These are phyloP conservation scores for Phaethon lepturus DNA, from an alignment of 2,113 vertebrate species.

Conservation along the genomic window DNA sequence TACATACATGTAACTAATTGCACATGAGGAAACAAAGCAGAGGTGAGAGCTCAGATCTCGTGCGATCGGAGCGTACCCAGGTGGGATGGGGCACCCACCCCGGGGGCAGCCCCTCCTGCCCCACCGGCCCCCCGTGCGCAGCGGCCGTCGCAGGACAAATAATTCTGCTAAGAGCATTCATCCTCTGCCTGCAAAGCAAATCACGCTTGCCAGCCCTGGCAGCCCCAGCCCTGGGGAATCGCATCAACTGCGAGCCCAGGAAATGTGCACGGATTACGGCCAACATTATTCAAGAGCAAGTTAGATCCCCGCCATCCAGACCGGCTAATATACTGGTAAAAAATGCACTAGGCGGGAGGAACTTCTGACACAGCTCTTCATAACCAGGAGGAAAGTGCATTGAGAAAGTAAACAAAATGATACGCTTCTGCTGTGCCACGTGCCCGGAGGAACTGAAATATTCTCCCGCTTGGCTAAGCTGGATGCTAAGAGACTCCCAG, in stretches of 20 bases:
- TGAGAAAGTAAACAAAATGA: neutral
- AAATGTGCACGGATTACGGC: neutral
- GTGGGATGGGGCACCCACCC: neutral
- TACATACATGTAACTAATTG: neutral
- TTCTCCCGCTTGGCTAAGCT: neutral
- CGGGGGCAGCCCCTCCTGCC: neutral
- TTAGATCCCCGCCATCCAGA: neutral
- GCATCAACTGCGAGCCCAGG: neutral
- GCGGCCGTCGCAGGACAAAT: neutral
- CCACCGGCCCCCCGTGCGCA: fast-evolving
- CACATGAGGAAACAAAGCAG: neutral
- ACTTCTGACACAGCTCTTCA: slow-evolving; percentile 2
- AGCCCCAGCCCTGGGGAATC: neutral
- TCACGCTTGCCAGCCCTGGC: neutral
- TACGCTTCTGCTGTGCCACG: neutral
- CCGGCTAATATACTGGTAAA: neutral
- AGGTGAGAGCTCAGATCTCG: neutral
- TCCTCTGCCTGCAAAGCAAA: slow-evolving; percentile 22
- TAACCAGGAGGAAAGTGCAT: neutral
- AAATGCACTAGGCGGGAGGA: neutral
- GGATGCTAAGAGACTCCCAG: neutral
- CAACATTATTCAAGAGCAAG: neutral
- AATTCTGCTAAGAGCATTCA: neutral
- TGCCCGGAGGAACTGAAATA: neutral
- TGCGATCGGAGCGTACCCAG: neutral